Evolutionary conservation across 2,888 invertebrate genomes (phyloP), one percentile per base, ranked within the genome.

Genomic region (Meghimatium bilineatum): DNA sequence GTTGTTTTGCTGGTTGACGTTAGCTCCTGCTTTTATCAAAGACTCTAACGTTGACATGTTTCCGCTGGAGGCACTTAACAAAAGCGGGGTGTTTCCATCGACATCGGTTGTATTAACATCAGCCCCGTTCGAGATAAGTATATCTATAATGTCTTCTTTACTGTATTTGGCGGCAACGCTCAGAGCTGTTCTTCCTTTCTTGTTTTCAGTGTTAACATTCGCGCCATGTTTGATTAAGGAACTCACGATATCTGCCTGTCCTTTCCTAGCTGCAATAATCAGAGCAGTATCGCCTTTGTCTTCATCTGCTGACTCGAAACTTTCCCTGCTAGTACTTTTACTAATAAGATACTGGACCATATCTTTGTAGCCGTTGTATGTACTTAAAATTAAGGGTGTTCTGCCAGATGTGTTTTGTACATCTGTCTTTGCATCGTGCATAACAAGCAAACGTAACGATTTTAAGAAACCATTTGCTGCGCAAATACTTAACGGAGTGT

Each of bases 51-150:
- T 72, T 20, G 71, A 10, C 6, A 49, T 38, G 26, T 72, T 56
- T 29, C 77, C 71, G 78, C 63, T 69, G 12, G 49, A 14, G 8
- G 83, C 60, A 34, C 38, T 72, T 32, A 79, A 44, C 12, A 83
- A 32, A 32, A 90, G 72, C 0, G 90, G 84, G 1, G 88, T 89
- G 75, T 87, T 88, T 5, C 91, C 91, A 29, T 88, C 84, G 20
- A 87, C 82, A 80, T 91, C 90, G 17, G 87, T 87, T 29, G 87
- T 85, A 83, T 89, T 88, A 23, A 90, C 88, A 67, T 89, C 88
- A 2, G 90, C 89, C 26, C 89, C 88, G 1, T 88, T 88, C 12
- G 80, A 63, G 23, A 90, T 85, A 10, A 91, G 85, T 8, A 67
- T 17, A 8, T 44, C 56, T 0, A 74, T 80, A 0, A 77, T 81